Conservation (phyloP, 2,113 vertebrate species). For the Periophthalmodon schlosseri region DNA sequence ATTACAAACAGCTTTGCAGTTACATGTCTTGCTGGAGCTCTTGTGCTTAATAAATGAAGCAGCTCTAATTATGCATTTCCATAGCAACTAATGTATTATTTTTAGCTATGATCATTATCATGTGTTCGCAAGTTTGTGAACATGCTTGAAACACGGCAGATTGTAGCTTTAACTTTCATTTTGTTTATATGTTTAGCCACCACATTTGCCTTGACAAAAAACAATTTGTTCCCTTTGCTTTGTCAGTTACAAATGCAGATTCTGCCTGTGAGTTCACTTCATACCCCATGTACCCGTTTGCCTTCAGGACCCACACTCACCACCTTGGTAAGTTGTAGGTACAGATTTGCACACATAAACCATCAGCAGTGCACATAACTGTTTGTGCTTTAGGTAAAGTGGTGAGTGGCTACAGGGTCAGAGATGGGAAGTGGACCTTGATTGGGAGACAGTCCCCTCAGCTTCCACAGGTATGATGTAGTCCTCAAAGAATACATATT, state of each 20-base stretch:
- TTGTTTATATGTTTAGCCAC: not conserved
- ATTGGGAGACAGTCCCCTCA: conserved; percentile 96
- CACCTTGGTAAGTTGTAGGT: conserved; percentile 82
- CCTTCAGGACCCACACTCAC: conserved; percentile 96
- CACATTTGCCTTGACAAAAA: not conserved
- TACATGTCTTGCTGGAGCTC: too few relatives aligned
- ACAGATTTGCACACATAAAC: not conserved
- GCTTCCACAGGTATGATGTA: conserved; percentile 85
- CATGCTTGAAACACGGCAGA: not conserved
- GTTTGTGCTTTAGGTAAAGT: conserved; percentile 86
- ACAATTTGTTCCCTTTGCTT: conserved; percentile 20
- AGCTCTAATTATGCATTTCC: too few relatives aligned
- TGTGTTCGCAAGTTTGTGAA: not conserved
- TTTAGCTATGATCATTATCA: too few relatives aligned
- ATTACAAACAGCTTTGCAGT: too few relatives aligned
- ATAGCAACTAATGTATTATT: too few relatives aligned
- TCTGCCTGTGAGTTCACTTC: conserved; percentile 88
- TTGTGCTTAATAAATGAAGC: too few relatives aligned
- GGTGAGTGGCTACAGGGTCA: conserved; percentile 93
- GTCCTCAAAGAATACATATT: not conserved
- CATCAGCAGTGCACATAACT: not conserved
- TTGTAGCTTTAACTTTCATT: too few relatives aligned
- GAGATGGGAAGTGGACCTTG: conserved; percentile 88
- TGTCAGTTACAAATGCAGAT: conserved; percentile 88
- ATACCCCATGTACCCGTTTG: conserved; percentile 92